phyloP scores from a whole-genome alignment of 2,888 invertebrate genomes.

The Epistrophe eligans region DNA sequence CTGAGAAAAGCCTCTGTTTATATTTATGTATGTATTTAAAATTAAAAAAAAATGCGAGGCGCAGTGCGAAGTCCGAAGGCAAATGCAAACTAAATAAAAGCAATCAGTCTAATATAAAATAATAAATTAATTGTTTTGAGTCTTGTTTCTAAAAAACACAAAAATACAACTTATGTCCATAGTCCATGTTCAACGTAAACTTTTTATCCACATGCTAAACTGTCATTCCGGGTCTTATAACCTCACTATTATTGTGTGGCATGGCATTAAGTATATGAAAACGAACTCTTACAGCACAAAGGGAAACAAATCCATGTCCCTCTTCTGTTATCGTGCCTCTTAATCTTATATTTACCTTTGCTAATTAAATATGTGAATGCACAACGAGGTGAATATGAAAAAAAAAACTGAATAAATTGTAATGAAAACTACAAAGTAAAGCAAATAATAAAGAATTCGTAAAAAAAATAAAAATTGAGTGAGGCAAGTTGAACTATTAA shows the following conservation, averaged over 20 bases:
- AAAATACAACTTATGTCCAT: conserved; percentile 34
- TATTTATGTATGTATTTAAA: no score
- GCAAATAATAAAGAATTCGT: conserved; percentile 69
- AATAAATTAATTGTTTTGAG: background rate
- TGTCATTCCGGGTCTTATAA: conserved; percentile 39
- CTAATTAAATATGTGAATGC: conserved; percentile 76
- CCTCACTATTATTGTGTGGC: conserved; percentile 23
- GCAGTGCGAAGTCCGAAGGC: no score
- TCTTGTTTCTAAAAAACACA: background rate
- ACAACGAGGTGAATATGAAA: conserved; percentile 67
- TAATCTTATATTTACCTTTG: conserved; percentile 74
- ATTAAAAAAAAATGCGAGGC: no score
- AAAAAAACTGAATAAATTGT: conserved; percentile 67
- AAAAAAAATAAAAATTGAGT: conserved; percentile 18
- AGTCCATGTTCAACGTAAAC: conserved; percentile 10
- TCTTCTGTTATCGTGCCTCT: conserved; percentile 56
- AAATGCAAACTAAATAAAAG: background rate
- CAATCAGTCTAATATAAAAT: conserved; percentile 8
- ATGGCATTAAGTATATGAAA: conserved; percentile 38
- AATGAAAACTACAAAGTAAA: conserved; percentile 75
- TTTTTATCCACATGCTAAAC: conserved; percentile 34
- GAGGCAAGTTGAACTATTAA: conserved; percentile 19
- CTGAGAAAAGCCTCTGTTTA: no score
- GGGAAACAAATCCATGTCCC: conserved; percentile 41
- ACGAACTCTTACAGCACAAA: conserved; percentile 49